Conservation (phyloP, 2,888 invertebrate species). For the Nomada hirtipes region DNA sequence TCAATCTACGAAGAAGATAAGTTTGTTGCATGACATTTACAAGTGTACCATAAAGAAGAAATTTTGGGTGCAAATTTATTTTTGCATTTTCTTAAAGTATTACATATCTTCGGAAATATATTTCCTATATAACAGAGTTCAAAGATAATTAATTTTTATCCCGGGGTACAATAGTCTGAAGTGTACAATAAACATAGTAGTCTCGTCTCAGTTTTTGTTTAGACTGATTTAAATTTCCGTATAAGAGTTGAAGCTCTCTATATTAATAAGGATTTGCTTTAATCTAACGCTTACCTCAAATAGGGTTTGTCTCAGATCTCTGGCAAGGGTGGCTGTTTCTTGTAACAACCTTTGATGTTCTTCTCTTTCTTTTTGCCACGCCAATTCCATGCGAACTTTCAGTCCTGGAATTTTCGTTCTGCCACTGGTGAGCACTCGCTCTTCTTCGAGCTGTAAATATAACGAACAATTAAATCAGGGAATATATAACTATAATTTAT, state of each 20-base stretch:
- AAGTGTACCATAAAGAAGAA: too few species aligned
- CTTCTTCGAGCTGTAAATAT: conserved; percentile 91
- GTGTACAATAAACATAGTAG: too few species aligned
- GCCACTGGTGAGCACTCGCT: conserved; percentile 92
- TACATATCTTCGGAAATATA: too few species aligned
- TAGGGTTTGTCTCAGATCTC: conserved; percentile 94
- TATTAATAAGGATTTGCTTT: not conserved
- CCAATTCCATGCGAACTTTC: conserved; percentile 94
- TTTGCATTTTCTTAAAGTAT: too few species aligned
- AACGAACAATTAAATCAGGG: not conserved
- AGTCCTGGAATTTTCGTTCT: conserved; percentile 94
- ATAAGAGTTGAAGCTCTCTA: too few species aligned
- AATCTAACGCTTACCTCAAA: conserved; percentile 83
- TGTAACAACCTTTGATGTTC: conserved; percentile 95
- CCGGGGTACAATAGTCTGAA: too few species aligned
- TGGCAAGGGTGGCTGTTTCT: conserved; percentile 95
- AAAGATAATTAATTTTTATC: too few species aligned
- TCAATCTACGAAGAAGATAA: conserved; percentile 87
- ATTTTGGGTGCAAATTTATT: too few species aligned
- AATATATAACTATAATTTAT: not conserved
- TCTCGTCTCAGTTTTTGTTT: not conserved
- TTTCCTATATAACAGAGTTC: too few species aligned
- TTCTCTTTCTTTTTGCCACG: conserved; percentile 97
- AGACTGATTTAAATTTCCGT: too few species aligned
- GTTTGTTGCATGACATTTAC: not conserved